Conservation (phyloP, 2,888 invertebrate species). For the Anthophora plumipes region DNA sequence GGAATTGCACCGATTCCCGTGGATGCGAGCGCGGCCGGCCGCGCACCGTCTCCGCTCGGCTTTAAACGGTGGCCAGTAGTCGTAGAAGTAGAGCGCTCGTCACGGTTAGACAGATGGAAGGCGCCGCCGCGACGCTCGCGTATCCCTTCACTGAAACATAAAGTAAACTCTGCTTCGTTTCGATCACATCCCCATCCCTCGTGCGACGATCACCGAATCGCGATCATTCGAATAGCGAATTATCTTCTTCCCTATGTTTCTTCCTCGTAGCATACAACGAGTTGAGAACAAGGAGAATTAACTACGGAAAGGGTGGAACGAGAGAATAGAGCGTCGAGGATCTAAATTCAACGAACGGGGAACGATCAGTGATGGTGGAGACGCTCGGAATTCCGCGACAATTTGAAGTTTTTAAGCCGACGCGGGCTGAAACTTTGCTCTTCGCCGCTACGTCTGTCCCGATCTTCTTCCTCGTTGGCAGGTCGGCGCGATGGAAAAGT, state of each 20-base stretch:
- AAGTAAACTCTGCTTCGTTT: slow-evolving; percentile 13
- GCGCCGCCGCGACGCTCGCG: slow-evolving; percentile 70
- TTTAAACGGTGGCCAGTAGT: slow-evolving; percentile 72
- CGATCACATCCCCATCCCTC: not conserved
- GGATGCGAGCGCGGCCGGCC: not conserved
- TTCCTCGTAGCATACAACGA: too few relatives aligned
- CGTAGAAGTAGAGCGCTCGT: slow-evolving; percentile 70
- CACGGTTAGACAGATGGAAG: slow-evolving; percentile 73
- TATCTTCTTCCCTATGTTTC: too few relatives aligned
- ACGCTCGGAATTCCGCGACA: slow-evolving; percentile 15
- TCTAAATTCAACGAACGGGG: not conserved
- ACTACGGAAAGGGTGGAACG: too few relatives aligned
- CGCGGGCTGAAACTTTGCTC: slow-evolving; percentile 30
- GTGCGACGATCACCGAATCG: not conserved
- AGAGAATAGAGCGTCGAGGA: not conserved
- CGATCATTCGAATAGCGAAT: too few relatives aligned
- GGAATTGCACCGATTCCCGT: not conserved
- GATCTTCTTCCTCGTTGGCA: slow-evolving; percentile 11
- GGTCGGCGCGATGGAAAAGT: slow-evolving; percentile 32
- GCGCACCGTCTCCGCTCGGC: slow-evolving; percentile 36
- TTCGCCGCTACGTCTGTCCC: slow-evolving; percentile 19
- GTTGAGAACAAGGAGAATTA: not conserved
- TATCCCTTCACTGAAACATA: slow-evolving; percentile 81
- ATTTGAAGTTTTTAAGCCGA: slow-evolving; percentile 40
- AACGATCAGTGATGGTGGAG: not conserved